phyloP scores from a whole-genome alignment of 2,888 invertebrate species.

The Tetanocera ferruginea region DNA sequence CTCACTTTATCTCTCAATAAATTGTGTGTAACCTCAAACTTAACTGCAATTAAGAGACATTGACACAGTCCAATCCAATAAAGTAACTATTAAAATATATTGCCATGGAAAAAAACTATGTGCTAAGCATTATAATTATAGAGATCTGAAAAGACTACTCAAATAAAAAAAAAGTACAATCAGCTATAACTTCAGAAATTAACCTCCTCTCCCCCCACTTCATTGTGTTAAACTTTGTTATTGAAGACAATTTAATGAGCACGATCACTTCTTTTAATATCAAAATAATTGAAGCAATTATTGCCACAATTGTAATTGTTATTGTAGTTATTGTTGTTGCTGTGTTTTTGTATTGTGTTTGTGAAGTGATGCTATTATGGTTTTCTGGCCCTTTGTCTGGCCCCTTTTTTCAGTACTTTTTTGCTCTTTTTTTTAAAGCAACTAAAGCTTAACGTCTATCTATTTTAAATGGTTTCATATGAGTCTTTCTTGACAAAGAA shows the following conservation, averaged over 20 bases:
- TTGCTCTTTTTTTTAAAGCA: not conserved
- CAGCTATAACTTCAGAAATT: not conserved
- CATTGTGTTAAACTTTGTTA: constrained; percentile 1
- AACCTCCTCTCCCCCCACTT: too few relatives aligned
- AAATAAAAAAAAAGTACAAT: not conserved
- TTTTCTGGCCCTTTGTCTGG: not conserved
- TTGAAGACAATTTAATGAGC: constrained; percentile 25
- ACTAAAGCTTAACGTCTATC: too few relatives aligned
- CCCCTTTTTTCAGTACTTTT: not conserved
- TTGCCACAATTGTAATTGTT: not conserved
- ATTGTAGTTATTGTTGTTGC: not conserved
- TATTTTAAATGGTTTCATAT: too few relatives aligned
- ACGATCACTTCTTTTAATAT: constrained; percentile 32
- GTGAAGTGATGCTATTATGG: not conserved
- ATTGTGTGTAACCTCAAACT: not conserved
- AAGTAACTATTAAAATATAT: too few relatives aligned
- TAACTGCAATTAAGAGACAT: not conserved
- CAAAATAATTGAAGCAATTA: constrained; percentile 30
- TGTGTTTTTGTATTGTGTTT: not conserved
- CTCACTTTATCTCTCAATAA: not conserved
- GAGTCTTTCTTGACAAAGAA: too few relatives aligned
- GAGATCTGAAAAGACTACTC: not conserved
- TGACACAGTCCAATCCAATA: not conserved
- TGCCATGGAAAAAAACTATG: too few relatives aligned
- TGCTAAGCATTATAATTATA: not conserved